phyloP scores from a whole-genome alignment of 2,888 invertebrate genomes.

The Caradrina clavipalpis region DNA sequence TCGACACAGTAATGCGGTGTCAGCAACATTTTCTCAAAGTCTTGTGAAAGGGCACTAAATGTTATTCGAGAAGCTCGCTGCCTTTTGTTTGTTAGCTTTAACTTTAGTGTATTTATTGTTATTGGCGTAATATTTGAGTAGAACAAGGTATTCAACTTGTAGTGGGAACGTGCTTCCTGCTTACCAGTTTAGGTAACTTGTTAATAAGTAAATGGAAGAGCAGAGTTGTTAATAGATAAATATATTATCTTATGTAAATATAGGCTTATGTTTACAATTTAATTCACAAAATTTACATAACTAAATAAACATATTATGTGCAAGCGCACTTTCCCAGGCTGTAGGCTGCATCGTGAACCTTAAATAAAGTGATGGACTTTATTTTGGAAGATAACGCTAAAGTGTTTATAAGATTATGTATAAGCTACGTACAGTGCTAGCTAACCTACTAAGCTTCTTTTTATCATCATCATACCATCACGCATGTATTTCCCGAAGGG shows the following conservation, averaged over 20 bases:
- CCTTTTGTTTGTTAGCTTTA: slow-evolving; percentile 52
- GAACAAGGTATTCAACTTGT: slow-evolving; percentile 23
- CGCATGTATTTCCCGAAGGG: too few species aligned
- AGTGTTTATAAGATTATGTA: background rate
- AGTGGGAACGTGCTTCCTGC: slow-evolving; percentile 26
- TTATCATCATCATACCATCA: too few species aligned
- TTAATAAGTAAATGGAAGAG: slow-evolving; percentile 13
- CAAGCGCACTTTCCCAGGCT: slow-evolving; percentile 22
- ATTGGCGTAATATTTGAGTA: slow-evolving; percentile 47
- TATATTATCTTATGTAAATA: slow-evolving; percentile 37
- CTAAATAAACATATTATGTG: slow-evolving; percentile 25
- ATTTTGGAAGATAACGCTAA: background rate
- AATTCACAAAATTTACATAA: slow-evolving; percentile 31
- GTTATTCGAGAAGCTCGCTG: slow-evolving; percentile 36
- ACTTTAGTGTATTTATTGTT: slow-evolving; percentile 49
- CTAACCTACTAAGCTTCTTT: too few species aligned
- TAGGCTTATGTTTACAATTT: slow-evolving; percentile 41
- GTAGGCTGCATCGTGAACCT: background rate
- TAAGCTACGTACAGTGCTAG: too few species aligned
- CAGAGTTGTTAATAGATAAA: slow-evolving; percentile 25
- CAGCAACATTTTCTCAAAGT: slow-evolving; percentile 49
- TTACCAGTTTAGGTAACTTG: slow-evolving; percentile 39
- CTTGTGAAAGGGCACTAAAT: slow-evolving; percentile 42
- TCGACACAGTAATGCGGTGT: slow-evolving; percentile 31
- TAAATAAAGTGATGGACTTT: slow-evolving; percentile 30